Conservation (phyloP, 2,888 invertebrate genomes). For the Sclerodermus sp. region DNA sequence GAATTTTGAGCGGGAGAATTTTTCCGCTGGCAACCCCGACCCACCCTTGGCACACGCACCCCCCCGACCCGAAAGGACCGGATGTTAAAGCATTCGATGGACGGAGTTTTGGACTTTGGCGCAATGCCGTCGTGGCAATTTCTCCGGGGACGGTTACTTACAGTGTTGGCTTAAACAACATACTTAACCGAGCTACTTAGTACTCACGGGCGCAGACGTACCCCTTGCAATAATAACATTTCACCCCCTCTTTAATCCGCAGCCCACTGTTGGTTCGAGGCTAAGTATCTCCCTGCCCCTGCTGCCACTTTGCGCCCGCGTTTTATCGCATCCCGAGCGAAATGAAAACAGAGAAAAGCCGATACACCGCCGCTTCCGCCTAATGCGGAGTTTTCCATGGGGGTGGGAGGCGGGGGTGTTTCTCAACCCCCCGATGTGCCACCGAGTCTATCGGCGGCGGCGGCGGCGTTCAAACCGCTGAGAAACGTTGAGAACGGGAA, state of each 20-base stretch:
- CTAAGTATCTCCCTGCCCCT: constrained; percentile 51
- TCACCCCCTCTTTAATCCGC: constrained; percentile 54
- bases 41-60: too few species aligned
- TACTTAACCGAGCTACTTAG: constrained; percentile 57
- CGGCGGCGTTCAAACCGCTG: too few species aligned
- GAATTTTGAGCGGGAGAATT: too few species aligned
- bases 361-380: constrained; percentile 39
- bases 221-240: constrained; percentile 58
- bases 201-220: constrained; percentile 45
- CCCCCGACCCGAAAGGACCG: too few species aligned
- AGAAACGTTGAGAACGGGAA: too few species aligned
- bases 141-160: constrained; percentile 52
- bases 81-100: constrained; percentile 33
- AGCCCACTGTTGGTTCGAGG: constrained; percentile 49
- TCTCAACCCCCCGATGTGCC: too few species aligned
- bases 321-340: constrained; percentile 14
- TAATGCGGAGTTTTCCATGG: constrained; percentile 28
- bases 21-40: too few species aligned
- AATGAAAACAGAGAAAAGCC: constrained; percentile 44
- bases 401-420: too few species aligned
- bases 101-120: constrained; percentile 24
- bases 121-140: constrained; percentile 41
- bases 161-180: constrained; percentile 57
- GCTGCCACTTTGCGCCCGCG: constrained; percentile 19
- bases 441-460: too few species aligned